phyloP scores from a whole-genome alignment of 2,797 vertebrate species.

The Phataginus tricuspis region DNA sequence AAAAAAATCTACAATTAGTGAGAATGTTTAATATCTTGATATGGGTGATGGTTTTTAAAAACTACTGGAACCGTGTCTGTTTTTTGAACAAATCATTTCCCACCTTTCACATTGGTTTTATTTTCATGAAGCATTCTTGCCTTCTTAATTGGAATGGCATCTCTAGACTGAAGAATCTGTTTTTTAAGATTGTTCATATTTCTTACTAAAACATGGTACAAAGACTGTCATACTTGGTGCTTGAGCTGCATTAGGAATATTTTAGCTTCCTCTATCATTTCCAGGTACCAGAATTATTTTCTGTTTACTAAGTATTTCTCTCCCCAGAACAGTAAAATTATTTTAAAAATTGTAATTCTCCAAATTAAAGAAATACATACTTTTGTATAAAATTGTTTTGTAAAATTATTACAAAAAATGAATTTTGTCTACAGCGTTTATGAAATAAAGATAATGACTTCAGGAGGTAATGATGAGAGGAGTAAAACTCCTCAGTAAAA shows the following conservation, averaged over 20 bases:
- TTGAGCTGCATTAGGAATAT: not conserved
- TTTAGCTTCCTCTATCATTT: not conserved
- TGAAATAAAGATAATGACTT: conserved; percentile 45
- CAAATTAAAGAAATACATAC: not conserved
- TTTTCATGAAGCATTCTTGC: not conserved
- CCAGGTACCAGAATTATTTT: not conserved
- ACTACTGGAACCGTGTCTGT: not conserved
- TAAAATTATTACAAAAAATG: too few relatives aligned
- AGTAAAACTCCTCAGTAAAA: not conserved
- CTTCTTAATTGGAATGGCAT: not conserved
- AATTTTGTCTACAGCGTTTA: not conserved
- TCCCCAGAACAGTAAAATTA: not conserved
- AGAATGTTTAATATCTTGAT: too few relatives aligned
- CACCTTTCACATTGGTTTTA: not conserved
- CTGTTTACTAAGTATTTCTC: not conserved
- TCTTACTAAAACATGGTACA: not conserved
- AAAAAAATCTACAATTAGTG: not conserved
- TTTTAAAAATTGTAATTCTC: not conserved
- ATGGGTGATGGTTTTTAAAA: too few relatives aligned
- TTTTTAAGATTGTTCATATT: not conserved
- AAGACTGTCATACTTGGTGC: not conserved
- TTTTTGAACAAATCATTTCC: not conserved
- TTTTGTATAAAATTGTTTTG: not conserved
- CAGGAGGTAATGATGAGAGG: not conserved
- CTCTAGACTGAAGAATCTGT: not conserved